phyloP scores from a whole-genome alignment of 2,888 invertebrate genomes.

The Frankliniella fusca region DNA sequence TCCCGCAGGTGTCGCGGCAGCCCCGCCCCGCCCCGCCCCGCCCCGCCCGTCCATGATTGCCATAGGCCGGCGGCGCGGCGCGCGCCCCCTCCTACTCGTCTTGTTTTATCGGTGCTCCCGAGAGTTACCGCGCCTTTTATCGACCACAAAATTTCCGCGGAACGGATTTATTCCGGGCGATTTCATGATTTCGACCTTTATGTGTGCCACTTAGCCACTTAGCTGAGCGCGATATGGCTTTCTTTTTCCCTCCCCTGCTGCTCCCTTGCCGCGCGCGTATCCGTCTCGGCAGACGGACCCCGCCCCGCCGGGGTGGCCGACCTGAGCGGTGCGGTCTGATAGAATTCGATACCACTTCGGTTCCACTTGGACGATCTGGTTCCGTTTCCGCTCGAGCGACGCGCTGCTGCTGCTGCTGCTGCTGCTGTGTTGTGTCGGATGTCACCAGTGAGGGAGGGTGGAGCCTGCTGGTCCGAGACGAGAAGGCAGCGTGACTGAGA shows the following conservation, averaged over 20 bases:
- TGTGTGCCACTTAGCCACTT: conserved; percentile 22
- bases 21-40: too few species aligned
- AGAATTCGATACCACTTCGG: conserved; percentile 19
- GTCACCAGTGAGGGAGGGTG: neutral
- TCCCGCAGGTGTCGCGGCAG: too few species aligned
- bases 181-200: conserved; percentile 20
- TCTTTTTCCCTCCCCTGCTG: neutral
- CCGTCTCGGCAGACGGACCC: neutral
- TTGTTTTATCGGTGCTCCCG: neutral
- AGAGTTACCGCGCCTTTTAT: neutral
- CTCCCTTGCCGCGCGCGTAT: neutral
- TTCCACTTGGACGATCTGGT: neutral
- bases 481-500: neutral
- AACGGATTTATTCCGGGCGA: conserved; percentile 19
- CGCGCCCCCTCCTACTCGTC: neutral
- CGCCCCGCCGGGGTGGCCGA: neutral
- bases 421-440: neutral
- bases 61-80: too few species aligned
- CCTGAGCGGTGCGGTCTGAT: conserved; percentile 10
- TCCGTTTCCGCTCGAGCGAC: neutral
- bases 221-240: neutral
- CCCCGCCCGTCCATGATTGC: too few species aligned
- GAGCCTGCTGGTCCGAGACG: neutral
- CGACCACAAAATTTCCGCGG: conserved; percentile 21
- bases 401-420: neutral